A percentile compares a stretch with the other conserved stretches of the same genome.
These are phyloP conservation scores for Luidia sarsii DNA, from an alignment of 53 echinoderm and acorn worm species.

Conservation along the genomic window DNA sequence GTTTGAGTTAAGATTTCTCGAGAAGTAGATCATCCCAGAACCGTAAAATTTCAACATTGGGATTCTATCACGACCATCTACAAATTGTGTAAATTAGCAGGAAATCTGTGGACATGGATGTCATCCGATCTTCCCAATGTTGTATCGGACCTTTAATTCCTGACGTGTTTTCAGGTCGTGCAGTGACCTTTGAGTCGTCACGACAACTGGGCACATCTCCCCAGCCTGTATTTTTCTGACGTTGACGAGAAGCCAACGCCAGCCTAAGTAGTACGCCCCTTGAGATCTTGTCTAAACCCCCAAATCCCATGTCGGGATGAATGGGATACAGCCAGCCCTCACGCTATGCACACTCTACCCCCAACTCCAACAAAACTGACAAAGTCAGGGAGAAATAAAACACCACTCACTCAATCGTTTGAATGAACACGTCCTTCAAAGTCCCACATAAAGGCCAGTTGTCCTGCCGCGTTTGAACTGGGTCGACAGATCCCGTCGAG, in stretches of 20 bases:
- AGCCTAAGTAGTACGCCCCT: slow-evolving; percentile 1
- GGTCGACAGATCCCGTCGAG: no score
- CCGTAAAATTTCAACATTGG: no score
- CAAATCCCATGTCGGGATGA: slow-evolving; percentile 54
- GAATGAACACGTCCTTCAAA: background rate
- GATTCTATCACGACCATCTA: no score
- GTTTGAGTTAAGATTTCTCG: no score
- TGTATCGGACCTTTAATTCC: background rate
- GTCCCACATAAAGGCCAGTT: slow-evolving; percentile 23
- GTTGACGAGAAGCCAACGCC: background rate
- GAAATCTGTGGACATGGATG: no score
- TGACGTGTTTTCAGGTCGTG: background rate
- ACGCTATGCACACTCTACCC: background rate
- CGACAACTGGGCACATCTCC: slow-evolving; percentile 10
- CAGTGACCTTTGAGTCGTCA: slow-evolving; percentile 19
- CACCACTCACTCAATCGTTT: background rate
- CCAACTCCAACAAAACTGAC: background rate
- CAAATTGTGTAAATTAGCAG: no score
- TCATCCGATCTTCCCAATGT: no score
- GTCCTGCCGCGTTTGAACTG: background rate
- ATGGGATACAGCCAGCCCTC: slow-evolving; percentile 7
- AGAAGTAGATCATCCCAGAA: no score
- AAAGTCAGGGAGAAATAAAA: background rate
- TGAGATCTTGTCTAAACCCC: slow-evolving; percentile 48
- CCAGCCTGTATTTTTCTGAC: background rate